Base-by-base conservation (phyloP, 2,113 vertebrate species). In the Pogonocichla stellata region DNA sequence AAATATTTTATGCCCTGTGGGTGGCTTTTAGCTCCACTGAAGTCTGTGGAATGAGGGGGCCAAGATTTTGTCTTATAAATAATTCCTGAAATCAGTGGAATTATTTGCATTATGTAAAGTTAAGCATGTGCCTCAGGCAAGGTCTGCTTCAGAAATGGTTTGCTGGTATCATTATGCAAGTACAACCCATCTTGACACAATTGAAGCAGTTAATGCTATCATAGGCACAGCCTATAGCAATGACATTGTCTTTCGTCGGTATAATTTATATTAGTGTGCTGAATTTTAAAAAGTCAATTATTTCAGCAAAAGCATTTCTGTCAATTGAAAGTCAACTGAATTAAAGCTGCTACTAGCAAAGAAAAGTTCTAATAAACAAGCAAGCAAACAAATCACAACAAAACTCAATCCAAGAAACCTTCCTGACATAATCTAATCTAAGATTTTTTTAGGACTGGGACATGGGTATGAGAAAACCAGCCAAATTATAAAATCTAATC, bases 41-140 rank as follows among this genome's bases (percentile, higher is more conserved):
- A 90, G 50, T 40, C 70, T 82, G 48, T 7, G 29, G 36, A 67
- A 83, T 33, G 33, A 15, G 4, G 45, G 62, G 34, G 20, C 36
- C 69, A 92, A 65, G 54, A 72, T 73, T 93, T 83, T 84, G 53
- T 79, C 73, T 79, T 48, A 67, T 33, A 82, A 93, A 86, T 67
- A 70, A 78, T 81, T 93, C 72, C 79, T 64, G 26, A 95, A 94
- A 92, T 85, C 66, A 86, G 31, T 65, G 40, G 38, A 88, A 95
- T 81, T 82, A 92, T 85, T 82, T 86, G 53, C 64, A 75, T 66
- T 82, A 67, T n/a, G 54, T 62, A 88, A 95, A 95, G 50, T 47
- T 82, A 77, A 85, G 54, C 47, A n/a, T 17, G 65, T 66, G 67
- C 93, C 85, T 90, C 62, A 58, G 80, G 91, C 61, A 93, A 92